These are phyloP conservation scores for Okamejei kenojei DNA, from an alignment of 2,797 vertebrate species.

Conservation along the genomic window DNA sequence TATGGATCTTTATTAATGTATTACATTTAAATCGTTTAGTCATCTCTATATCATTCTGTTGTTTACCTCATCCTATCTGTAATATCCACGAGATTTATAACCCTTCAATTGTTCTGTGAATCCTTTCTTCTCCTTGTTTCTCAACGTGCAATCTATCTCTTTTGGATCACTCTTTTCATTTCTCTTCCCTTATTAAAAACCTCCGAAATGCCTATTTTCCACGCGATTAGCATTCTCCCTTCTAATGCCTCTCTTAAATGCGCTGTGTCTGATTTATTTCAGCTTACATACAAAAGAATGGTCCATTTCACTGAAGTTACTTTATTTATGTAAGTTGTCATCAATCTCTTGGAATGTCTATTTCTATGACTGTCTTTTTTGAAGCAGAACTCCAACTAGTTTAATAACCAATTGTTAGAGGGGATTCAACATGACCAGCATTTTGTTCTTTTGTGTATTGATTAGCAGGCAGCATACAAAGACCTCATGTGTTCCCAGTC, in stretches of 20 bases:
- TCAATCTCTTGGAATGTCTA: neutral
- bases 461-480: neutral
- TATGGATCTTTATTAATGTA: neutral
- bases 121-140: neutral
- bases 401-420: neutral
- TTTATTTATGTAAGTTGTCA: neutral
- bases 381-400: neutral
- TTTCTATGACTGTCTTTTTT: neutral
- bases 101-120: neutral
- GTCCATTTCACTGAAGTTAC: neutral
- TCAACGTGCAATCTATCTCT: neutral
- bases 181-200: neutral
- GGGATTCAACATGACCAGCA: neutral
- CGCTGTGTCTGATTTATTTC: neutral
- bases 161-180: neutral
- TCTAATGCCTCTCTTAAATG: neutral
- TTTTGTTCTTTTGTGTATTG: neutral
- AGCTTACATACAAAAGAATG: neutral
- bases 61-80: neutral
- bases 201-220: neutral
- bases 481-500: neutral
- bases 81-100: neutral
- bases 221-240: neutral
- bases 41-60: neutral
- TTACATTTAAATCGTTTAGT: neutral